Conservation (phyloP, 2,113 vertebrate genomes). For the Coptodon bakossiorum region DNA sequence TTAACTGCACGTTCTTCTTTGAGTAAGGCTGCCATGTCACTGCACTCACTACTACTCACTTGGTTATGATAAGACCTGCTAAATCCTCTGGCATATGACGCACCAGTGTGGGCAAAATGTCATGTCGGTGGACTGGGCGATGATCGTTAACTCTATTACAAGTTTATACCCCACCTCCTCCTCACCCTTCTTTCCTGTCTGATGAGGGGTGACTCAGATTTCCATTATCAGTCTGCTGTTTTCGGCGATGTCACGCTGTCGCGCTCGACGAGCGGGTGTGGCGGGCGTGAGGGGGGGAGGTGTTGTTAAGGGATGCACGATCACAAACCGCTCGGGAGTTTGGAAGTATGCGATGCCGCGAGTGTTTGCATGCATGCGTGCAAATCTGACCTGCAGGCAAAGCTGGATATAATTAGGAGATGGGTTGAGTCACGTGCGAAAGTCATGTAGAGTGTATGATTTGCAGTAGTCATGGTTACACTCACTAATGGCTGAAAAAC, state of each 20-base stretch:
- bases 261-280: background rate
- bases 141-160: slow-evolving; percentile 35
- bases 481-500: background rate
- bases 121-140: slow-evolving; percentile 7
- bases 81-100: slow-evolving; percentile 52
- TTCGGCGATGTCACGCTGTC: background rate
- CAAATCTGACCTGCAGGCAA: slow-evolving; percentile 6
- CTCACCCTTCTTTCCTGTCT: background rate
- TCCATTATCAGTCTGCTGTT: background rate
- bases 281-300: background rate
- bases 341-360: background rate
- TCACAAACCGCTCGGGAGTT: background rate
- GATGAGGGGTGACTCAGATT: slow-evolving; percentile 24
- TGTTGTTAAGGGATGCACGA: background rate
- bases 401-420: slow-evolving; percentile 27
- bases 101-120: slow-evolving; percentile 45
- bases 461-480: slow-evolving; percentile 54
- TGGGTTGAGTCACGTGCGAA: slow-evolving; percentile 10
- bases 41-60: background rate
- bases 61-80: slow-evolving; percentile 1
- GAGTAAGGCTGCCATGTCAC: background rate
- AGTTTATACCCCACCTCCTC: slow-evolving; percentile 13
- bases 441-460: slow-evolving; percentile 27
- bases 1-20: background rate
- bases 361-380: background rate